Percentiles rank a stretch among this genome's conserved stretches.
Conservation (phyloP, 2,888 invertebrate genomes). For the Periphyllus acericola region DNA sequence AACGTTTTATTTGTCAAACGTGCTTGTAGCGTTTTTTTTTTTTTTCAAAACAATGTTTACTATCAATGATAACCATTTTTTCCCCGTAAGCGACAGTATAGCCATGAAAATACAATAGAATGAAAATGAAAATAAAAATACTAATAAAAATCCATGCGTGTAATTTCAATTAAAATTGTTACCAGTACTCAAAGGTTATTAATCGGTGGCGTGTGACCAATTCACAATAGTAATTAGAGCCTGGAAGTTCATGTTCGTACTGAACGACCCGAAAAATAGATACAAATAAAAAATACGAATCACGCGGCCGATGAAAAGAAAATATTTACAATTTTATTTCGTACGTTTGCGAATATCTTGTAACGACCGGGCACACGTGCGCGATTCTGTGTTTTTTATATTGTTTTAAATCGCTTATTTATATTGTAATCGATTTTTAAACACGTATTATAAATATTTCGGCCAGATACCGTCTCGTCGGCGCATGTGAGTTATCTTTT, state of each 20-base stretch:
- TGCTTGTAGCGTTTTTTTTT: not conserved
- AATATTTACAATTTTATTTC: not conserved
- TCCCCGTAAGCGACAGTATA: not conserved
- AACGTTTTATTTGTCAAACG: not conserved
- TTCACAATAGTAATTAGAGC: not conserved
- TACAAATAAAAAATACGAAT: not conserved
- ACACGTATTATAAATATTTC: no score
- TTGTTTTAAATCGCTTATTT: no score
- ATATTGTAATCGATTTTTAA: no score
- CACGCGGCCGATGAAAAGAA: not conserved
- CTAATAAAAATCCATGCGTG: conserved; percentile 9
- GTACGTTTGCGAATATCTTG: not conserved
- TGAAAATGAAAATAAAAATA: not conserved
- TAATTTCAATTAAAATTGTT: conserved; percentile 30
- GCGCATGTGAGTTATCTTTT: no score
- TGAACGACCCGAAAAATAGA: not conserved
- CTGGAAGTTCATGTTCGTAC: not conserved
- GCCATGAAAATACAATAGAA: not conserved
- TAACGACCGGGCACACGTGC: not conserved
- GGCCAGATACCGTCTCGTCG: no score
- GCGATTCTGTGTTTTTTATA: no score
- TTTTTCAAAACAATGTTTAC: not conserved
- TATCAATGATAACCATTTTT: not conserved
- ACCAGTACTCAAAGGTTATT: not conserved
- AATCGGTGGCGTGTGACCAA: not conserved